Evolutionary conservation across 1,140 invertebrate species (phyloP).

Genomic region (Latrodectus geometricus): DNA sequence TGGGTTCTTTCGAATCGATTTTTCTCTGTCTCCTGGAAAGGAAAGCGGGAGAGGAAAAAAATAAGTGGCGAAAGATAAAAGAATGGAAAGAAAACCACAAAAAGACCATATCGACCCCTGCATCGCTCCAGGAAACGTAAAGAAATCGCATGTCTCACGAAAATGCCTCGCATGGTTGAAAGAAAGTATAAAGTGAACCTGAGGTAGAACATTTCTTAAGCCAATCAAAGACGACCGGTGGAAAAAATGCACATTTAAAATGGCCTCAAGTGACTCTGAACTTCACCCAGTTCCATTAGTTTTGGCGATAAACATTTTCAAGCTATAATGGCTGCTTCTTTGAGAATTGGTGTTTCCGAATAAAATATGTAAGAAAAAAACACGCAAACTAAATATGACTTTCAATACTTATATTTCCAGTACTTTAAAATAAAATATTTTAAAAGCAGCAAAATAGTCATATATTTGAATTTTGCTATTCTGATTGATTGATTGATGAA

Average conservation of each 20-base stretch:
- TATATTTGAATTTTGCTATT: too few relatives aligned
- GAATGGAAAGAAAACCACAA: neutral
- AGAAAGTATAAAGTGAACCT: constrained; percentile 1
- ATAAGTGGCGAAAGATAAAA: neutral
- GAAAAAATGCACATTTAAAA: neutral
- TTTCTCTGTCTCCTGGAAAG: constrained; percentile 7
- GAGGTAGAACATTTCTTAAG: neutral
- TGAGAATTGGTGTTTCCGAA: too few relatives aligned
- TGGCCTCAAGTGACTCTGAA: constrained; percentile 8
- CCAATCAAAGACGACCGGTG: neutral
- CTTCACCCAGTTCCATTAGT: constrained; percentile 8
- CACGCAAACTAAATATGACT: too few relatives aligned
- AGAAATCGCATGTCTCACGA: constrained; percentile 36
- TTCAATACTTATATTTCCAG: too few relatives aligned
- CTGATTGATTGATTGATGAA: too few relatives aligned
- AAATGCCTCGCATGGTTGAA: constrained; percentile 2
- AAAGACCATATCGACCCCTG: constrained; percentile 11
- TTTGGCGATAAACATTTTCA: neutral
- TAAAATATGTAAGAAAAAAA: too few relatives aligned
- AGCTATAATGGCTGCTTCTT: too few relatives aligned
- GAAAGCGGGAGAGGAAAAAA: neutral
- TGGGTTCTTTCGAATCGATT: constrained; percentile 33
- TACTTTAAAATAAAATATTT: too few relatives aligned
- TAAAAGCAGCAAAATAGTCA: too few relatives aligned
- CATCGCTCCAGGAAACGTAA: constrained; percentile 6